Base-by-base conservation (phyloP, 1,140 invertebrate genomes). In the Pseudomyrmex concolor region DNA sequence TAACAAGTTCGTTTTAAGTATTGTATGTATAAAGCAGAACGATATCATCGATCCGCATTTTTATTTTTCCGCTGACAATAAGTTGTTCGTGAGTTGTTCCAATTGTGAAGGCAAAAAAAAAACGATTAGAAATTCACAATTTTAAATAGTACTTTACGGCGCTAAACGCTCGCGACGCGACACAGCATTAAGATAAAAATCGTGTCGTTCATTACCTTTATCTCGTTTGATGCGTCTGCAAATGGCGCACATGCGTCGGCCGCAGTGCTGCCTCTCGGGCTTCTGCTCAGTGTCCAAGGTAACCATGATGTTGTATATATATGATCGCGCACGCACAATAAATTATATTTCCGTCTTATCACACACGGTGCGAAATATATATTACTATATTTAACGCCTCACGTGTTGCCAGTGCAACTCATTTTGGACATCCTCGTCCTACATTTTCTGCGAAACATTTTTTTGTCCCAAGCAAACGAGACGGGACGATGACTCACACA, bases 271-370 rank as follows among this genome's bases (percentile, higher is more conserved):
- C 91, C 93, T 86, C 85, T 94, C 93, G 71, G 92, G 92, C 89
- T 94, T 94, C 89, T 93, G 93, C 84, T 93, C 94, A 50, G 93
- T 93, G 91, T 94, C 94, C 91, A 94, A 85, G 88, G 93, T 94
- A 91, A 94, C 94, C 94, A 94, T 94, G 84, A 74, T 91, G 78
- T 50, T 22, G 12, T 34, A 60, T 60, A 10, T 66, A 77, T 17
- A 48, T 19, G 25, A 2, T 67, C 5, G 45, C 50, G 25, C 34
- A 34, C 60, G 83, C 55, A 59, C 72, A 50, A 71, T 67, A 72
- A 84, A 84, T 62, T 71, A 84, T 60, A 73, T 19, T 15, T 68
- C 45, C 34, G 50, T 55, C 19, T 17, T 81, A 84, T 81, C 25
- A 70, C 10, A 48, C 67, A 19, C 45, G 15, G 15, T 10, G 34